Evolutionary conservation across 2,113 vertebrate genomes (phyloP).

Genomic region (Verasper variegatus): DNA sequence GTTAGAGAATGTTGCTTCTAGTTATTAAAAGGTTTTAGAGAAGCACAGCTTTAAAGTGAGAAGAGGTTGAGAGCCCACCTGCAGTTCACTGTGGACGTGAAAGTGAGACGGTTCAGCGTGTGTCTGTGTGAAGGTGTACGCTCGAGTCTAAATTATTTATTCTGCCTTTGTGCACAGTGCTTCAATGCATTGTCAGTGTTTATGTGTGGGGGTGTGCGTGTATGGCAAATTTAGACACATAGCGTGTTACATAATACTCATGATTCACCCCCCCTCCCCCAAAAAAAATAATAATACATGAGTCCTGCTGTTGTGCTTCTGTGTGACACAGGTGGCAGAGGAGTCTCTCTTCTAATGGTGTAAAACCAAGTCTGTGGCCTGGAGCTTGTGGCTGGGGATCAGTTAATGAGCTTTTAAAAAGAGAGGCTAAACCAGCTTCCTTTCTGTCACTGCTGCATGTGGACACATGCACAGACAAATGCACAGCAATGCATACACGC

Average conservation of each 20-base stretch:
- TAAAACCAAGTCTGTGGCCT: slow-evolving; percentile 20
- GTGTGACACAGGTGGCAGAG: slow-evolving; percentile 13
- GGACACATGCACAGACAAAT: slow-evolving; percentile 9
- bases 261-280: neutral
- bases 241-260: slow-evolving; percentile 42
- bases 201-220: slow-evolving; percentile 4
- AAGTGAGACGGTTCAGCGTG: slow-evolving; percentile 39
- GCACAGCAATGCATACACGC: neutral
- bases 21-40: slow-evolving; percentile 2
- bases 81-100: slow-evolving; percentile 37
- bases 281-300: neutral
- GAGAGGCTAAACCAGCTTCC: slow-evolving; percentile 47
- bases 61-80: slow-evolving; percentile 20
- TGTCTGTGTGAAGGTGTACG: slow-evolving; percentile 35
- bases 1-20: neutral
- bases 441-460: slow-evolving; percentile 27
- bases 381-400: slow-evolving; percentile 17
- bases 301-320: slow-evolving; percentile 12
- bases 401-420: slow-evolving; percentile 59
- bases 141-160: slow-evolving; percentile 71
- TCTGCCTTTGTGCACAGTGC: slow-evolving; percentile 31
- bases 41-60: slow-evolving; percentile 6
- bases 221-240: slow-evolving; percentile 13
- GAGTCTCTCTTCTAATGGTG: slow-evolving; percentile 8
- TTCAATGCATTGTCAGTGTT: slow-evolving; percentile 11